These are phyloP conservation scores for Varroa destructor DNA, from an alignment of 1,140 invertebrate species.

Conservation along the genomic window DNA sequence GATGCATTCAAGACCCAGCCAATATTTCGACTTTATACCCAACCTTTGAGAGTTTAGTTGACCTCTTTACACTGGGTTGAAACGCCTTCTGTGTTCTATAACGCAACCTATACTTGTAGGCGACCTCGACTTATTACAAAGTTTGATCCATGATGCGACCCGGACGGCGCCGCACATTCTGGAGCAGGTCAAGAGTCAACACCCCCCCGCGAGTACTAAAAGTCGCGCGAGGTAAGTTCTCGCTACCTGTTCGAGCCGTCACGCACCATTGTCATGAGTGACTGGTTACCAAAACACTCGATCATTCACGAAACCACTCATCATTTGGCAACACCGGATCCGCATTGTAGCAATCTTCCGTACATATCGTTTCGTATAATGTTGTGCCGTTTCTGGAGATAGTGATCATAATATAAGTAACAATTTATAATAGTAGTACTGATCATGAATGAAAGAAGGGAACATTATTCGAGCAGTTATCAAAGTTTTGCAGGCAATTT, in stretches of 20 bases:
- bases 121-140: conserved; percentile 66
- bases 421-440: no score
- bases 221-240: conserved; percentile 32
- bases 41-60: not conserved
- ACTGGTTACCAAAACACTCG: conserved; percentile 18
- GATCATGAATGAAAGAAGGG: no score
- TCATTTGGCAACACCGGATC: no score
- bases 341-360: no score
- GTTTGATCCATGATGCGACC: conserved; percentile 61
- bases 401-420: no score
- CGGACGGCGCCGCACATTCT: conserved; percentile 27
- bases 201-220: conserved; percentile 29
- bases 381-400: no score
- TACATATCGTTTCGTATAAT: no score
- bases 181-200: conserved; percentile 24
- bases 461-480: no score
- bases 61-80: not conserved
- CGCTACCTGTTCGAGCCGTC: not conserved
- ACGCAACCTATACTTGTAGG: conserved; percentile 44
- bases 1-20: no score
- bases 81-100: conserved; percentile 3
- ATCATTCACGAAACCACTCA: not conserved
- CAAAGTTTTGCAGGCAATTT: no score
- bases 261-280: conserved; percentile 4
- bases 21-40: not conserved